Base-by-base conservation (phyloP, 2,797 vertebrate genomes). In the Artibeus jamaicensis region DNA sequence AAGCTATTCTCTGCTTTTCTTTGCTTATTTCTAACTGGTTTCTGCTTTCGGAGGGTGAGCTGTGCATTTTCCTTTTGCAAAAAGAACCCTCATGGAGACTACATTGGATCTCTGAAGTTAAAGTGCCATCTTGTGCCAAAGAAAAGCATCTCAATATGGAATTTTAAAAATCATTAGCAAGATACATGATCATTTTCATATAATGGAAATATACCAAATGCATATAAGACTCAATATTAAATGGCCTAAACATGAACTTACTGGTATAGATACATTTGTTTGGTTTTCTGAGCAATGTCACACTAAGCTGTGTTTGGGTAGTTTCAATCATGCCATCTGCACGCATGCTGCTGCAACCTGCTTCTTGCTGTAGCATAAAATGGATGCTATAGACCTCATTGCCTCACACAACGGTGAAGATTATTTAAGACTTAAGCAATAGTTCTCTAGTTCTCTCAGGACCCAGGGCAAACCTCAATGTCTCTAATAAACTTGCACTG, bases 81-180 rank as follows among this genome's bases (percentile, higher is more conserved):
- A 24, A 5, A 62, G 82, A 92, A 94, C 81, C 1, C 37, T 46
- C n/a, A 21, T 24, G 39, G 74, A 55, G 37, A 96, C 89, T 71
- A 78, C 24, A 37, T 2, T 85, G 29, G 0, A 32, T 98, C 86
- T 97, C 2, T 93, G 97, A 97, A 97, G 87, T 97, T 97, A 97
- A 98, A 98, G 98, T 98, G 98, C 98, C 98, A 98, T 46, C 98
- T 98, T 81, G 98, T 98, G 98, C 97, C 93, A 94, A 77, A 86
- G 84, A 0, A 0, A 88, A 82, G 96, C 77, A 97, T 93, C 96
- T 97, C 95, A 82, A 55, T 83, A 84, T 8, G 53, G 32, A 26
- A 42, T 68, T 57, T 29, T 29, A 29, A 65, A 84, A 48, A 68
- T 84, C 6, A 5, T 57, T 82, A 86, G 32, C 71, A 91, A 83